Percentiles rank a stretch among this genome's conserved stretches.
phyloP scores from a whole-genome alignment of 2,888 invertebrate species.

The Schrankia costaestrigalis region DNA sequence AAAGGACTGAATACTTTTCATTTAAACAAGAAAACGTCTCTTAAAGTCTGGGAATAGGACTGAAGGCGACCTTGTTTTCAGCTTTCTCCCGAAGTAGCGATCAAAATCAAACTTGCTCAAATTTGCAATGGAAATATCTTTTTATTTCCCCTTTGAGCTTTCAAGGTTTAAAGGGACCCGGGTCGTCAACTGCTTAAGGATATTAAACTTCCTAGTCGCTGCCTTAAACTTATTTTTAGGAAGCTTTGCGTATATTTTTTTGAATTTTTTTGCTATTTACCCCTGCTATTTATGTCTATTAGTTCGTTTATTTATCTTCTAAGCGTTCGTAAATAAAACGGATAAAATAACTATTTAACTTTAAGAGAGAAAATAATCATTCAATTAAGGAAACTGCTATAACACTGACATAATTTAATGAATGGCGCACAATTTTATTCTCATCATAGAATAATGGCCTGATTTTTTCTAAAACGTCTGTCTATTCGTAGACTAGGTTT shows the following conservation, averaged over 20 bases:
- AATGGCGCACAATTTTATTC: too few species aligned
- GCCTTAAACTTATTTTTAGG: conserved; percentile 32
- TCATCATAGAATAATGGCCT: too few species aligned
- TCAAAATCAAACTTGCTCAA: conserved; percentile 60
- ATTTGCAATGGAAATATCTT: conserved; percentile 65
- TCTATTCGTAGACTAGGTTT: too few species aligned
- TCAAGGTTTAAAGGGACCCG: conserved; percentile 48
- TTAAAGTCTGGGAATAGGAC: conserved; percentile 19
- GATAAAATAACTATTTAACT: too few species aligned
- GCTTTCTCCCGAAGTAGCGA: conserved; percentile 49
- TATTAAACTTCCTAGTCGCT: conserved; percentile 49
- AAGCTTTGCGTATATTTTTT: conserved; percentile 19
- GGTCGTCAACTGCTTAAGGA: conserved; percentile 57
- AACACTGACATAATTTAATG: too few species aligned
- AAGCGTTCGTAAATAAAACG: too few species aligned
- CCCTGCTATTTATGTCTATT: too few species aligned
- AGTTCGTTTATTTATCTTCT: too few species aligned
- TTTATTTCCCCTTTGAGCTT: conserved; percentile 66
- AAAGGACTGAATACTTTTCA: conserved; percentile 11
- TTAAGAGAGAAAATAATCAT: too few species aligned
- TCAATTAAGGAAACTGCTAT: too few species aligned
- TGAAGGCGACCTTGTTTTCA: conserved; percentile 41
- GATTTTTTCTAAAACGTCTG: too few species aligned
- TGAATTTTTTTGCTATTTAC: conserved; percentile 11
- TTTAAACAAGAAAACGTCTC: conserved; percentile 20